These are phyloP conservation scores for Clistopyga incitator DNA, from an alignment of 2,888 invertebrate species.

Conservation along the genomic window DNA sequence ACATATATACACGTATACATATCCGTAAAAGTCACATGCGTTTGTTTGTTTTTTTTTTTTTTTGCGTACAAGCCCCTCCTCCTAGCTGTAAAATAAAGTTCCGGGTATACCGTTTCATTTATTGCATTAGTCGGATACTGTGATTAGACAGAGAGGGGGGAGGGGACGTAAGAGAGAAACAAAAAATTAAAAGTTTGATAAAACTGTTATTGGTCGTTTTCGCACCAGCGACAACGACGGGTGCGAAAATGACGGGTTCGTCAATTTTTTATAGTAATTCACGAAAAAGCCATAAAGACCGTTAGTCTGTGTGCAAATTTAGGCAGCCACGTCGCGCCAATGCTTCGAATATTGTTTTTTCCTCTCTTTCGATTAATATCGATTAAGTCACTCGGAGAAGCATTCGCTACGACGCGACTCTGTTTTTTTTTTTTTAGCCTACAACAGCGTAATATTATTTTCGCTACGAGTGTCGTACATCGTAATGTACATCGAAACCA, in stretches of 20 bases:
- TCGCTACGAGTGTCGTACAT: constrained; percentile 42
- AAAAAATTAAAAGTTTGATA: constrained; percentile 69
- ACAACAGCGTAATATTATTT: constrained; percentile 46
- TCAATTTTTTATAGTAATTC: constrained; percentile 2
- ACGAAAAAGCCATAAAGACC: constrained; percentile 46
- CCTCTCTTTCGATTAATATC: background rate
- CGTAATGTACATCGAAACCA: constrained; percentile 32
- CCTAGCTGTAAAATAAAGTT: constrained; percentile 82
- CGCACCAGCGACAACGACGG: constrained; percentile 58
- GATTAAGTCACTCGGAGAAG: constrained; percentile 17
- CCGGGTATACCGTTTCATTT: constrained; percentile 67
- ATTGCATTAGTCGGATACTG: constrained; percentile 70
- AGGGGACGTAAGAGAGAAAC: constrained; percentile 42
- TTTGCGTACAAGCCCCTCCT: constrained; percentile 82
- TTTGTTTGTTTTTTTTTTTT: too few relatives aligned
- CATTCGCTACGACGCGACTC: constrained; percentile 52
- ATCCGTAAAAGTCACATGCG: constrained; percentile 77
- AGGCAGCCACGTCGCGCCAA: background rate
- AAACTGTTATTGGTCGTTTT: constrained; percentile 69
- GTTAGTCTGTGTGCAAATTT: constrained; percentile 57
- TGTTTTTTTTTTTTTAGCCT: constrained; percentile 37
- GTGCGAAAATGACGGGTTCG: too few relatives aligned
- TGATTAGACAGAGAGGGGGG: constrained; percentile 56
- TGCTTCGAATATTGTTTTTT: background rate
- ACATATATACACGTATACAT: constrained; percentile 72